Evolutionary conservation across 2,113 vertebrate genomes (phyloP).

Genomic region (Halcyon malimbica): DNA sequence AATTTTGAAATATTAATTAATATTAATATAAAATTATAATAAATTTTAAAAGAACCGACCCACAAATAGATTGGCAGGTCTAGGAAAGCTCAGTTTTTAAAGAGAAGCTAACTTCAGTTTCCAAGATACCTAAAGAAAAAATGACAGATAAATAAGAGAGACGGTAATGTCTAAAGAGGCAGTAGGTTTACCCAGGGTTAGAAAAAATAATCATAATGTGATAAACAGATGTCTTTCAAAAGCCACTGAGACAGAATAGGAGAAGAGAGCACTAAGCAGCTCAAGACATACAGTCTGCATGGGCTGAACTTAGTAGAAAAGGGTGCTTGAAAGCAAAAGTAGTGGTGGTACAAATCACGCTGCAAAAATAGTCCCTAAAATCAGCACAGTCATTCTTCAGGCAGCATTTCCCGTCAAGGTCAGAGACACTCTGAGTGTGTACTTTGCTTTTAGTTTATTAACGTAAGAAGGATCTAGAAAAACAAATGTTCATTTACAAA

Average conservation of each 20-base stretch:
- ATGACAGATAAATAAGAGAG: background rate
- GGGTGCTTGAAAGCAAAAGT: background rate
- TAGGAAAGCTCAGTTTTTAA: background rate
- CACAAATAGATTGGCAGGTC: background rate
- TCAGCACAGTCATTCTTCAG: background rate
- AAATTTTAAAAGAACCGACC: background rate
- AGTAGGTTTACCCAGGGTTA: background rate
- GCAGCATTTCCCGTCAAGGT: background rate
- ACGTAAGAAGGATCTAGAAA: background rate
- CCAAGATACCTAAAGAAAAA: background rate
- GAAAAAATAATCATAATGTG: background rate
- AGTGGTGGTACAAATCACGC: background rate
- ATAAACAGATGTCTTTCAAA: constrained; percentile 10
- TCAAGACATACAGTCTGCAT: background rate
- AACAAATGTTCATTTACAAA: background rate
- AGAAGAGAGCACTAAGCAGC: background rate
- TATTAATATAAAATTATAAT: constrained; percentile 1
- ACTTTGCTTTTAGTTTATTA: background rate
- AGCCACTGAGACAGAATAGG: background rate
- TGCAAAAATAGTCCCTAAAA: constrained; percentile 3
- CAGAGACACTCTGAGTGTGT: background rate
- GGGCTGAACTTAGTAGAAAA: background rate
- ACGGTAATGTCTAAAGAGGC: background rate
- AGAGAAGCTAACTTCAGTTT: background rate
- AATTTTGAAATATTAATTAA: constrained; percentile 17